Conservation (phyloP, 2,888 invertebrate species). For the Drosophila maculinotata region DNA sequence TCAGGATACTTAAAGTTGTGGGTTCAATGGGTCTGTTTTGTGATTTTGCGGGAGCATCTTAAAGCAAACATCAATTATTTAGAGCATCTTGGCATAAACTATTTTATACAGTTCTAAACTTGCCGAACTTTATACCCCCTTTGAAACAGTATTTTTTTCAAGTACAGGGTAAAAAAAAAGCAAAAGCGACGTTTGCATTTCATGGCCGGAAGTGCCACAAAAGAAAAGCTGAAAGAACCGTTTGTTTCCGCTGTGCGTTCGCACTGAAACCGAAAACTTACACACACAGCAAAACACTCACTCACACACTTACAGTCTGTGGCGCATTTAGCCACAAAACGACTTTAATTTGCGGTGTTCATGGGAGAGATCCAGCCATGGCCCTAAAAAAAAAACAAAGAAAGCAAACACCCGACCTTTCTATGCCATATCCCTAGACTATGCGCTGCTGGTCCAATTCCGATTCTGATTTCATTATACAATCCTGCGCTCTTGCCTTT, state of each 20-base stretch:
- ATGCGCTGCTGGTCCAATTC: conserved; percentile 48
- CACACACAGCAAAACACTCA: conserved; percentile 23
- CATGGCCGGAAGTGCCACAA: conserved; percentile 66
- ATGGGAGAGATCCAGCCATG: conserved; percentile 29
- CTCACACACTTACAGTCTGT: conserved; percentile 19
- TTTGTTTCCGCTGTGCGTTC: conserved; percentile 65
- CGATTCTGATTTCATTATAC: conserved; percentile 72
- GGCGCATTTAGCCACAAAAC: conserved; percentile 68
- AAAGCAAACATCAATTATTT: not conserved
- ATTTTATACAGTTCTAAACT: not conserved
- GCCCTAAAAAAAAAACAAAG: not conserved
- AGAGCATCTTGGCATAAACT: not conserved
- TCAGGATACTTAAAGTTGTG: too few relatives aligned
- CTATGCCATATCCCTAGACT: conserved; percentile 18
- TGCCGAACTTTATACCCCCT: conserved; percentile 1
- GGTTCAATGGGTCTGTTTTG: too few relatives aligned
- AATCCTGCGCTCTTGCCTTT: conserved; percentile 50
- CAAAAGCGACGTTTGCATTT: conserved; percentile 68
- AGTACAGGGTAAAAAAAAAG: conserved; percentile 21
- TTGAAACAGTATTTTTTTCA: not conserved
- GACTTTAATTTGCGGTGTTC: conserved; percentile 75
- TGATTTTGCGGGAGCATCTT: too few relatives aligned
- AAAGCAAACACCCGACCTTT: conserved; percentile 1
- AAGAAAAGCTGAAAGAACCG: conserved; percentile 65
- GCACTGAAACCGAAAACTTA: conserved; percentile 33